Conservation (phyloP, 2,888 invertebrate genomes). For the Plemyria rubiginata region DNA sequence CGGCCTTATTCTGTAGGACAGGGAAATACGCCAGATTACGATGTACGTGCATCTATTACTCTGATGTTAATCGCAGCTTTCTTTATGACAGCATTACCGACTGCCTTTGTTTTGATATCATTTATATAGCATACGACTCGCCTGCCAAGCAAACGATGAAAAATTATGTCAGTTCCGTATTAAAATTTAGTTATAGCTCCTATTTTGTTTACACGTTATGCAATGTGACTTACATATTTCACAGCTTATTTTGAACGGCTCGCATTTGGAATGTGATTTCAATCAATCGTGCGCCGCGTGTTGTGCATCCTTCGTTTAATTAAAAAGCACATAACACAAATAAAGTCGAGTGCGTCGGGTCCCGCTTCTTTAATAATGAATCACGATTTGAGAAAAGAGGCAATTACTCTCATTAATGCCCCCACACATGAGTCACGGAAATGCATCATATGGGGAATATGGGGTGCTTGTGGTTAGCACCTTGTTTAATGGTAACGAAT, state of each 20-base stretch:
- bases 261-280: constrained; percentile 48
- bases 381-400: constrained; percentile 81
- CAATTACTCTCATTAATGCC: constrained; percentile 78
- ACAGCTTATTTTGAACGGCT: constrained; percentile 44
- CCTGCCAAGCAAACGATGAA: constrained; percentile 49
- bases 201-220: constrained; percentile 40
- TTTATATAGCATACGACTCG: constrained; percentile 69
- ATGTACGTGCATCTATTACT: constrained; percentile 62
- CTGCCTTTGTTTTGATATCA: constrained; percentile 66
- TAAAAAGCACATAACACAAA: constrained; percentile 70
- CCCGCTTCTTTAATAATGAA: constrained; percentile 71
- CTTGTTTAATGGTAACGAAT: constrained; percentile 45
- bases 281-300: constrained; percentile 57
- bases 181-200: constrained; percentile 50
- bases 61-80: constrained; percentile 71
- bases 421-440: constrained; percentile 68
- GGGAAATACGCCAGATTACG: constrained; percentile 53
- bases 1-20: constrained; percentile 42
- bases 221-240: constrained; percentile 37
- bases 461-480: constrained; percentile 44
- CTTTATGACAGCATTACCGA: constrained; percentile 61
- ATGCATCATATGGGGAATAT: constrained; percentile 50
- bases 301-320: constrained; percentile 61
- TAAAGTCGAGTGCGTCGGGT: constrained; percentile 64
- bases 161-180: constrained; percentile 73